Evolutionary conservation across 2,888 invertebrate genomes (phyloP).

Genomic region (Thelaira solivaga): DNA sequence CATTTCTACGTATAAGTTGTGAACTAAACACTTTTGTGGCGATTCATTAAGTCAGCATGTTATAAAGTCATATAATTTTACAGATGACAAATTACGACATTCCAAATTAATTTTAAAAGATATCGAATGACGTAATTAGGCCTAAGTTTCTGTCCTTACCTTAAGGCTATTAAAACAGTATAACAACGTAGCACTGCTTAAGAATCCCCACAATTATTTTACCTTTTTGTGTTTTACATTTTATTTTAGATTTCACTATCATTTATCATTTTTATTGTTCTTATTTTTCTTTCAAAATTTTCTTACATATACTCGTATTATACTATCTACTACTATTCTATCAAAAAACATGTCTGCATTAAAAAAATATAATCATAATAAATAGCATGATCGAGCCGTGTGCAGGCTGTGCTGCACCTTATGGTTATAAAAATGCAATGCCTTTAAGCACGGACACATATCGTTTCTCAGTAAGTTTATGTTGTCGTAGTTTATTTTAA

Average conservation of each 20-base stretch:
- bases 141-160: too few species aligned
- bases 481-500: slow-evolving; percentile 59
- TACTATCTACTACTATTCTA: slow-evolving; percentile 33
- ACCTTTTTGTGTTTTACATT: neutral
- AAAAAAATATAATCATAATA: slow-evolving; percentile 61
- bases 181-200: too few species aligned
- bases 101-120: too few species aligned
- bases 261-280: slow-evolving; percentile 49
- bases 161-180: too few species aligned
- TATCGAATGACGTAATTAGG: too few species aligned
- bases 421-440: slow-evolving; percentile 97
- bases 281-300: slow-evolving; percentile 45
- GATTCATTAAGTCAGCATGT: too few species aligned
- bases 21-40: too few species aligned
- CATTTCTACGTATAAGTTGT: too few species aligned
- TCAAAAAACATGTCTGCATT: slow-evolving; percentile 43
- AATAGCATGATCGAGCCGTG: slow-evolving; percentile 84
- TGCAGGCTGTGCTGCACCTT: slow-evolving; percentile 92
- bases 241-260: slow-evolving; percentile 14
- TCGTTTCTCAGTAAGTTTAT: slow-evolving; percentile 89
- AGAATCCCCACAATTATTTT: too few species aligned
- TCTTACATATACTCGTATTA: slow-evolving; percentile 50
- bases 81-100: too few species aligned
- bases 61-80: too few species aligned
- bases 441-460: slow-evolving; percentile 89